phyloP scores from a whole-genome alignment of 64 coral and sea anemone genomes.

The Catalaphyllia jardinei region DNA sequence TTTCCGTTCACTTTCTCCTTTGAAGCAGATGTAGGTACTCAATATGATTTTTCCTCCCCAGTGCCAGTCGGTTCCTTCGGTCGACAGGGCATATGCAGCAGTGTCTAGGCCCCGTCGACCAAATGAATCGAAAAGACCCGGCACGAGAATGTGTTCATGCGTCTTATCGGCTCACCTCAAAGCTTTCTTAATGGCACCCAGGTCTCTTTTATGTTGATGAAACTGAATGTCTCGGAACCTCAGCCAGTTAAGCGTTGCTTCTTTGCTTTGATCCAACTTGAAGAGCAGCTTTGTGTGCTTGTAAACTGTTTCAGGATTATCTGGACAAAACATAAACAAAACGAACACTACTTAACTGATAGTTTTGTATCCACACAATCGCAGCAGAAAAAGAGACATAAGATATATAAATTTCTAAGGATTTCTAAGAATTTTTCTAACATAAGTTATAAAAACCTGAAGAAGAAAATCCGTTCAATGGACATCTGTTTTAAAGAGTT shows the following conservation, averaged over 20 bases:
- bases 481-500: no score
- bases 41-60: no score
- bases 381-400: no score
- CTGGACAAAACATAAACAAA: neutral
- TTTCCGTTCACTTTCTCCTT: no score
- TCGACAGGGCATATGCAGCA: neutral
- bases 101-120: neutral
- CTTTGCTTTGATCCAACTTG: constrained; percentile 24
- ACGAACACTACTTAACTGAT: no score
- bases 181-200: neutral
- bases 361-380: no score
- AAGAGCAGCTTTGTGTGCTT: constrained; percentile 19
- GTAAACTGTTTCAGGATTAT: constrained; percentile 18
- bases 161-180: neutral
- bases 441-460: no score
- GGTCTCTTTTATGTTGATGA: neutral
- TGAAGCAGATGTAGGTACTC: no score
- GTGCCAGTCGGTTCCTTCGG: no score
- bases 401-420: no score
- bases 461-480: no score
- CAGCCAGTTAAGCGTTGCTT: constrained; percentile 30
- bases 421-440: no score
- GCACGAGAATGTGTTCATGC: neutral
- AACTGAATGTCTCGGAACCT: constrained; percentile 5
- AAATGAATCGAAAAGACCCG: neutral